Base-by-base conservation (phyloP, 2,888 invertebrate species). In the Mythimna albipuncta region DNA sequence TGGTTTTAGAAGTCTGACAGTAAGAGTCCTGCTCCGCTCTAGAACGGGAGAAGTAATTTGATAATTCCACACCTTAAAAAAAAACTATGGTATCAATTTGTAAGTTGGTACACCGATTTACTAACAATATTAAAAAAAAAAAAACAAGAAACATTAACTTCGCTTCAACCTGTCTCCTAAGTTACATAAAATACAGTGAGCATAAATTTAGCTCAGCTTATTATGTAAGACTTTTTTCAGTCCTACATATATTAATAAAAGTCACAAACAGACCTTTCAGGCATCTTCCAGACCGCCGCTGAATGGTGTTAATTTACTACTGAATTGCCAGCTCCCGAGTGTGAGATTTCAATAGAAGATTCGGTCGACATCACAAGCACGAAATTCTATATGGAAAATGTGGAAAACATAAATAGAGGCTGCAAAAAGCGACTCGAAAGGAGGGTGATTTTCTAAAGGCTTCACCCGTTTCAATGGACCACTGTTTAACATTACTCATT, bases 371-470 rank as follows among this genome's bases (percentile, higher is more conserved):
- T 90, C 88, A 89, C 87, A 91, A 89, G 88, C 90, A 86, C 88
- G 86, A 92, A 92, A 92, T 94, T 93, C 90, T 94, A 90, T 94
- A 94, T 94, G 94, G 95, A 93, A 95, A 95, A 94, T 93, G 93
- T 93, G 91, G 92, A 92, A 94, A 94, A 94, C 91, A 94, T 95
- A 94, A 94, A 95, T 92, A 92, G 90, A 90, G 90, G 89, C 90
- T 89, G 93, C 91, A 91, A 93, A 93, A 94, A 93, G 91, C 92
- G 90, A 91, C 91, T 92, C 92, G 88, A 93, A 94, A 92, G 90
- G 93, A 92, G 94, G 93, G 94, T 94, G 95, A 95, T 95, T 95
- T 95, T 95, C 89, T 94, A 94, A 95, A 95, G 95, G 93, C 92
- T 93, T 93, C 93, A 91, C 88, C 88, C 89, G 88, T 94, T 92